Evolutionary conservation across 1,140 invertebrate species (phyloP).

Genomic region (Xylocopa sonorina): DNA sequence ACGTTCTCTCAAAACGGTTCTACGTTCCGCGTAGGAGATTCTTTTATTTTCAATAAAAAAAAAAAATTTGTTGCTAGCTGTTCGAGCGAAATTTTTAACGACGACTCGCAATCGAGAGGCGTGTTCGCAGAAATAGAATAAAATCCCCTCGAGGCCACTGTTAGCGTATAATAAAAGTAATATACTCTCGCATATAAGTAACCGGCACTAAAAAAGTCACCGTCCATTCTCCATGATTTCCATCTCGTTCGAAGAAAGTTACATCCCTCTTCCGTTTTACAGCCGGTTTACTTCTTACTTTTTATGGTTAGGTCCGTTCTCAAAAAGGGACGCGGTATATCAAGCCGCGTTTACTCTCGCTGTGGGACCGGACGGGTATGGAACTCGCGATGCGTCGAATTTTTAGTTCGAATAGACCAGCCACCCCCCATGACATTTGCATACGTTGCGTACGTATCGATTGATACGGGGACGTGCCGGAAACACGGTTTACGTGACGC

Average conservation of each 20-base stretch:
- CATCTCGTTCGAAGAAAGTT: slow-evolving; percentile 1
- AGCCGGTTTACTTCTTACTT: background rate
- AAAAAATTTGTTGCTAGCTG: too few relatives aligned
- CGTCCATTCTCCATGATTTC: background rate
- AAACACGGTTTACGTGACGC: background rate
- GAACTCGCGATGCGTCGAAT: background rate
- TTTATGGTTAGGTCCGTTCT: background rate
- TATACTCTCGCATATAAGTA: background rate
- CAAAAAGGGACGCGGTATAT: background rate
- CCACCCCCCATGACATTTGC: too few relatives aligned
- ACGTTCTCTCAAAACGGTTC: background rate
- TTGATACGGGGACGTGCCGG: background rate
- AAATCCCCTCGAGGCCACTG: background rate
- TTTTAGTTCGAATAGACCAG: background rate
- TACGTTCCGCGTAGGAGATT: background rate
- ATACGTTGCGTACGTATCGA: background rate
- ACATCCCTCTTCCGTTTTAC: background rate
- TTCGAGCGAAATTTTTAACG: too few relatives aligned
- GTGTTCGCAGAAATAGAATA: too few relatives aligned
- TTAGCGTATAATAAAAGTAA: background rate
- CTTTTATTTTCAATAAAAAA: too few relatives aligned
- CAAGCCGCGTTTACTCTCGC: background rate
- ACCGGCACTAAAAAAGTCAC: background rate
- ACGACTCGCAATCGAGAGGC: too few relatives aligned
- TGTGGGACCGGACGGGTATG: background rate